Base-by-base conservation (phyloP, 2,113 vertebrate species). In the Ctenodactylus gundi region DNA sequence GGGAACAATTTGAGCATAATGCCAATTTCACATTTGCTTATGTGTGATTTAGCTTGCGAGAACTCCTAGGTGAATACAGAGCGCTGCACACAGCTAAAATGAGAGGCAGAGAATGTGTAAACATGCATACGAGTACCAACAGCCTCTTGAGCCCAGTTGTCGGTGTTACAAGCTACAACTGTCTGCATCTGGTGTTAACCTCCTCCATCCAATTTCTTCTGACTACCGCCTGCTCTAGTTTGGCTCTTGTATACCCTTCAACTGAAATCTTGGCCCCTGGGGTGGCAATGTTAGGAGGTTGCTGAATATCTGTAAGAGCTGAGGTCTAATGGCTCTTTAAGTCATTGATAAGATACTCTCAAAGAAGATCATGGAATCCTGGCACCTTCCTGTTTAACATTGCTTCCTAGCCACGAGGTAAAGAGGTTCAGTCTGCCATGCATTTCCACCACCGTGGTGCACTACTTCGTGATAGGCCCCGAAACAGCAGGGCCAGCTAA, bases 1-100 rank as follows among this genome's bases (percentile, higher is more conserved):
- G 62, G 46, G 57, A 75, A 62, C 44, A 36, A 65, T 84, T 31
- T 93, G 70, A 96, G 60, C 53, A 41, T 72, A 72, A 60, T 57
- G 60, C 2, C 2, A 41, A 90, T 84, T 90, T 90, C 90, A 96
- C 67, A 34, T 97, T 91, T 39, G 44, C 49, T 94, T 78, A 44
- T 55, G 29, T 84, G 64, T 39, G 44, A 64, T 51, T 90, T 64
- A 72, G 60, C 75, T n/a, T 62, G 25, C 0, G 4, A 94, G 77
- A 88, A 72, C 57, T 4, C 29, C 51, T 39, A 55, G 67, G 60
- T 86, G 64, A 86, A 11, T 89, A 29, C 60, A 68, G 67, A 78
- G 65, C 89, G 41, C 8, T 11, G n/a, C 14, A 3, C 25, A 9
- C 4, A 3, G 91, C 36, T n/a, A 49, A 67, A 27, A 18, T 0